Conservation (phyloP, 2,888 invertebrate genomes). For the Ectobius pallidus region DNA sequence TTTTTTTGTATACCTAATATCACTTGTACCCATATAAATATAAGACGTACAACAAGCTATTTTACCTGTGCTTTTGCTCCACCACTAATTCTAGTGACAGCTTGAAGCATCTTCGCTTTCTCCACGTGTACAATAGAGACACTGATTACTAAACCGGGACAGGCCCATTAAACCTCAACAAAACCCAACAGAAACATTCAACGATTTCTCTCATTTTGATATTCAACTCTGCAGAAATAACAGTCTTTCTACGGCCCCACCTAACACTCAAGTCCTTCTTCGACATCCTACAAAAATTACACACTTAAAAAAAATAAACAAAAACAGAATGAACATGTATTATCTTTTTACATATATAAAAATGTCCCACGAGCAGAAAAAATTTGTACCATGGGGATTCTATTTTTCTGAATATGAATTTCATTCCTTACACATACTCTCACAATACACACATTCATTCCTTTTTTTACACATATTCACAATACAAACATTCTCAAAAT, state of each 20-base stretch:
- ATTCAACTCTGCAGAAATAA: constrained; percentile 16
- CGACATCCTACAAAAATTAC: constrained; percentile 23
- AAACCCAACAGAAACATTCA: constrained; percentile 35
- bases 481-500: constrained; percentile 31
- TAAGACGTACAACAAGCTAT: constrained; percentile 37
- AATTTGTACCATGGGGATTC: constrained; percentile 40
- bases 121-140: constrained; percentile 7
- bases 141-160: constrained; percentile 22
- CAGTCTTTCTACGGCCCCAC: constrained; percentile 3
- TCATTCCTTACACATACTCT: neutral
- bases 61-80: constrained; percentile 31
- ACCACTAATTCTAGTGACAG: neutral
- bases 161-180: constrained; percentile 34
- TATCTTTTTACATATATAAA: constrained; percentile 33
- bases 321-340: constrained; percentile 4
- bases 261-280: constrained; percentile 10
- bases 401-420: constrained; percentile 23
- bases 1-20: constrained; percentile 40
- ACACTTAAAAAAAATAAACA: constrained; percentile 12
- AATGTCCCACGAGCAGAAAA: constrained; percentile 31
- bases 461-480: constrained; percentile 25
- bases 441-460: neutral
- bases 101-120: neutral
- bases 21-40: constrained; percentile 39
- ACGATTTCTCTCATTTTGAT: constrained; percentile 21